Base-by-base conservation (phyloP, 2,888 invertebrate species). In the Rotaria magnacalcarata region DNA sequence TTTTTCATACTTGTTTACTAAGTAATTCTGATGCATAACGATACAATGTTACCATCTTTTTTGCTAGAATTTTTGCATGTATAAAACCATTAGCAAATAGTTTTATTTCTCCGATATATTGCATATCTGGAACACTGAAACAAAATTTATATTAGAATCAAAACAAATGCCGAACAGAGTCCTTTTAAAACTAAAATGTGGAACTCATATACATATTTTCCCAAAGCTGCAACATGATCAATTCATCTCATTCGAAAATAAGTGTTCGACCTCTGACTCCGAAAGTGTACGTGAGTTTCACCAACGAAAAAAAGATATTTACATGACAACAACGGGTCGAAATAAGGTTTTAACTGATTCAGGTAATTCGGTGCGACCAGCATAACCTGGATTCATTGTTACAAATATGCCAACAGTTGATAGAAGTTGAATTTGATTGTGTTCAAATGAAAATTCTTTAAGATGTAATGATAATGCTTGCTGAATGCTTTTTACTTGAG, bases 311-410 rank as follows among this genome's bases (percentile, higher is more conserved):
- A 54, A 54, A 54, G 19, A 2, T 34, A 67, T 16, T 41, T 67
- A 67, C 67, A 67, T 34, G 19, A 87, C 87, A 41, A 87, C 88
- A 47, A 88, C 87, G 4, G 87, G 87, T 88, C 99, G 93, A 94
- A 99, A 99, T 87, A 99, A 93, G 92, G 99, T 98, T 93, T 99
- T 99, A 92, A 99, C 93, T 91, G 99, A 99, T 90, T 99, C 99
- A 0, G 99, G 99, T 88, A 99, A 92, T 92, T 99, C 99, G 87
- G 98, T 98, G 88, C 99, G 94, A 41, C 99, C 99, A 75, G 98
- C 99, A 91, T 99, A 99, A 47, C 98, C 99, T 52, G 99, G 99
- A 93, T 99, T 99, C 99, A 99, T 99, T 0, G 99, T 99, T 88
- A 99, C 84, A 24, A 84, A 84, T 58, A 84, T 84, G 24, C 84